Percentiles rank a stretch among this genome's conserved stretches.
Evolutionary conservation across 2,113 vertebrate genomes (phyloP).

Genomic region (Condylura cristata): DNA sequence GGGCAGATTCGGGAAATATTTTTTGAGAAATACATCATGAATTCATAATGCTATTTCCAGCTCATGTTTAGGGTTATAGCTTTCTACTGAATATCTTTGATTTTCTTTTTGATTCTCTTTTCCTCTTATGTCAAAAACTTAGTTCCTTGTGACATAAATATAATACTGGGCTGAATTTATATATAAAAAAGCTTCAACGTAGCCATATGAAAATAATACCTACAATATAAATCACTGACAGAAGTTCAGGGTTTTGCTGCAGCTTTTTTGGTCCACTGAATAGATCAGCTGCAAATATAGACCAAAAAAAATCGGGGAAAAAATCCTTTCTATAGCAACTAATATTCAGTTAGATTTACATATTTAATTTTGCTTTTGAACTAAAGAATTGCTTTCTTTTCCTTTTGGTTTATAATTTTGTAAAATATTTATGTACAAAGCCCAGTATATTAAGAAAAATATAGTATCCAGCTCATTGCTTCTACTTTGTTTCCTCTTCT

Average conservation of each 20-base stretch:
- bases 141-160: not conserved
- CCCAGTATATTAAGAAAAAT: not conserved
- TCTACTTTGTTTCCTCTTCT: not conserved
- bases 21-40: not conserved
- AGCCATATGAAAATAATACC: not conserved
- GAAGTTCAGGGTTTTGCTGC: not conserved
- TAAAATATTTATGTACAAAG: not conserved
- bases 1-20: not conserved
- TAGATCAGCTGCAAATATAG: not conserved
- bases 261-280: not conserved
- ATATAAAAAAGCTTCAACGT: not conserved
- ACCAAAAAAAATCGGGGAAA: not conserved
- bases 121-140: not conserved
- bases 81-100: not conserved
- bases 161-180: not conserved
- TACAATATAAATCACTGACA: not conserved
- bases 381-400: not conserved
- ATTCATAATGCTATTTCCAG: not conserved
- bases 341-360: not conserved
- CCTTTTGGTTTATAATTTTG: not conserved
- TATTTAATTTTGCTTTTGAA: not conserved
- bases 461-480: not conserved
- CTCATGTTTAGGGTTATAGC: not conserved
- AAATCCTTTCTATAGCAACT: not conserved
- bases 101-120: constrained; percentile 5